Evolutionary conservation across 2,888 invertebrate species (phyloP), one percentile per base, ranked within the genome.

Genomic region (Hermaeophaga mercurialis): DNA sequence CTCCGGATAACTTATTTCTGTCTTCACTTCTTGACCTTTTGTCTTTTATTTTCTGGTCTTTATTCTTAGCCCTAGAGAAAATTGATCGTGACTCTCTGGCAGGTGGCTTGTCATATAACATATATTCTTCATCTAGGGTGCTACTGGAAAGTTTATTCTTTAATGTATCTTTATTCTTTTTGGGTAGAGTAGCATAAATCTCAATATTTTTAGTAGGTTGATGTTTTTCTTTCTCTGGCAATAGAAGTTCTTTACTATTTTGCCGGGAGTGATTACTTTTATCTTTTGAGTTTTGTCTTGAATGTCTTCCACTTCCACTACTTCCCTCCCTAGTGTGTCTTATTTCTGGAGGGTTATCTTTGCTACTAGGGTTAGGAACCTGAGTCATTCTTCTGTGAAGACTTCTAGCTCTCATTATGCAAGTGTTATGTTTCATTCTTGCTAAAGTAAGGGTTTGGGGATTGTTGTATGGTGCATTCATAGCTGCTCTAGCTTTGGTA

Each of bases 381-480:
- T 89, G 87, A 0, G 89, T 82, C 75, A 92, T 87, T 61, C 91
- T 82, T 12, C 92, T 83, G 69, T 94, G 93, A 14, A 95, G 82
- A 70, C 91, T 91, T 49, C 94, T 84, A 0, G 92, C 89, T 49
- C 94, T 84, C 91, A 96, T 93, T 0, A 96, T 89, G 72, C 95
- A 96, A 3, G 94, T 91, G 69, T 94, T 95, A 76, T 95, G 94
- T 74, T 94, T 95, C 91, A 94, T 94, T 70, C 93, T 84, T 1
- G 95, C 95, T 65, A 91, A 87, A 1, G 92, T 91, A 76, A 94
- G 87, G 1, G 93, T 92, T 67, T 94, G 92, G 0, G 93, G 91
- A 76, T 94, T 93, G 73, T 93, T 93, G 70, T 94, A 94, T 0
- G 94, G 94, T 0, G 94, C 93, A 66, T 94, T 93, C 94, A 95